These are phyloP conservation scores for Paramormyrops hopkinsi DNA, from an alignment of 2,797 vertebrate genomes.

Conservation along the genomic window DNA sequence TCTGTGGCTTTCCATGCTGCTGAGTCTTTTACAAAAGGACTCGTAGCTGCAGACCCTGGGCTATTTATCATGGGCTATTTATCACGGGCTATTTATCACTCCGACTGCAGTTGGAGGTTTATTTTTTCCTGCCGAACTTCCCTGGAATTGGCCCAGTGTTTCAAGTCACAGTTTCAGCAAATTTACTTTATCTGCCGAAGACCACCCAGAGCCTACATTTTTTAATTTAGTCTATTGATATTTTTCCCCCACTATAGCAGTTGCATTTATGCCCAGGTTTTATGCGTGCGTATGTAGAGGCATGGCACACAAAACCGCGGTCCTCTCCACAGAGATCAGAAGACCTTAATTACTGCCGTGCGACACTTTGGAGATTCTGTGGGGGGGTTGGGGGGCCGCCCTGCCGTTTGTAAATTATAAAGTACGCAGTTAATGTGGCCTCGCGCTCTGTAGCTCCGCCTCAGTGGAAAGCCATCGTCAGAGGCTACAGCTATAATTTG, in stretches of 20 bases:
- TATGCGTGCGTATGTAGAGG: background rate
- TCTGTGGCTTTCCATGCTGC: background rate
- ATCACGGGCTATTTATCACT: background rate
- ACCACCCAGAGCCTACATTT: background rate
- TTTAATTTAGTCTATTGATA: background rate
- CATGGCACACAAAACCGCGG: background rate
- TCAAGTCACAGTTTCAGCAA: background rate
- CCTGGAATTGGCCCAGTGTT: background rate
- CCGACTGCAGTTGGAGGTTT: background rate
- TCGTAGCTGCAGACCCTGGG: background rate
- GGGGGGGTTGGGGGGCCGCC: slow-evolving; percentile 45
- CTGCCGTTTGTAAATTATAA: slow-evolving; percentile 51
- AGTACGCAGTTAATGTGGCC: slow-evolving; percentile 56
- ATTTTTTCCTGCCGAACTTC: background rate
- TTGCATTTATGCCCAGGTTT: background rate
- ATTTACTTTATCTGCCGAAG: background rate
- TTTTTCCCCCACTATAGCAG: background rate
- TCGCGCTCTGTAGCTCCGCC: slow-evolving; percentile 36
- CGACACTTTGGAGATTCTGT: slow-evolving; percentile 34
- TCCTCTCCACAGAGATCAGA: background rate
- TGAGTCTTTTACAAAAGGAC: background rate
- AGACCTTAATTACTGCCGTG: slow-evolving; percentile 33
- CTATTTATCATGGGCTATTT: background rate
- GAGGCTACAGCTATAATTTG: slow-evolving; percentile 58
- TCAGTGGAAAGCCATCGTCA: slow-evolving; percentile 50